These are phyloP conservation scores for Chrysochloris asiatica DNA, from an alignment of 2,113 vertebrate species.

Conservation along the genomic window DNA sequence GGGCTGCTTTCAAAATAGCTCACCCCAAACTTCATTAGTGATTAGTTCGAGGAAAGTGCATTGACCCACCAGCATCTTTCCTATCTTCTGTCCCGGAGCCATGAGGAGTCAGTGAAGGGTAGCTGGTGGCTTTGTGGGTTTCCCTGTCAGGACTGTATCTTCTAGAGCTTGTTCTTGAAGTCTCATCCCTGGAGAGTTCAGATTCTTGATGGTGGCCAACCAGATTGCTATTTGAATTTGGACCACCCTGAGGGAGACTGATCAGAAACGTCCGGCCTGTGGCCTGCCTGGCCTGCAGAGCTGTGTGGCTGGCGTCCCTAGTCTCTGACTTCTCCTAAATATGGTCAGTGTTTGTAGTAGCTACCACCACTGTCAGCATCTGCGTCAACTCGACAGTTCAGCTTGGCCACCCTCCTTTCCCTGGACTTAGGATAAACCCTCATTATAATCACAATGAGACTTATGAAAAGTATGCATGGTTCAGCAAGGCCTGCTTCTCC, in stretches of 20 bases:
- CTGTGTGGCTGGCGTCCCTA: not conserved
- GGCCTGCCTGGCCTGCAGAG: not conserved
- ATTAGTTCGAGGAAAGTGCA: conserved; percentile 74
- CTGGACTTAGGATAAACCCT: conserved; percentile 55
- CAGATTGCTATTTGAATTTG: not conserved
- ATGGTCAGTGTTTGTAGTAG: conserved; percentile 61
- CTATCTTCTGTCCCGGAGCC: not conserved
- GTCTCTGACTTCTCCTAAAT: conserved; percentile 62
- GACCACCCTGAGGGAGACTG: not conserved
- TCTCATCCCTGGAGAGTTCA: not conserved
- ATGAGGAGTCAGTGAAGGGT: not conserved
- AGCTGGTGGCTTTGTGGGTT: conserved; percentile 14
- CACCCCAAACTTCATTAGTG: conserved; percentile 83
- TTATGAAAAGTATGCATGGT: conserved; percentile 53
- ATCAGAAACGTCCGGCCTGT: not conserved
- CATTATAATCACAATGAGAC: conserved; percentile 53
- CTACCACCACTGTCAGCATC: not conserved
- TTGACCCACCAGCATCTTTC: conserved; percentile 57
- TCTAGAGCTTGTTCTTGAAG: not conserved
- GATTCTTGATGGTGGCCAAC: not conserved
- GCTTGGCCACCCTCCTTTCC: conserved; percentile 39
- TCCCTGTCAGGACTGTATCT: no score
- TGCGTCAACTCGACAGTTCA: not conserved
- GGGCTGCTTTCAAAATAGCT: conserved; percentile 85
- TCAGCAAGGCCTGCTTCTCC: conserved; percentile 7